Base-by-base conservation (phyloP, 2,888 invertebrate genomes). In the Drosophila eohydei region DNA sequence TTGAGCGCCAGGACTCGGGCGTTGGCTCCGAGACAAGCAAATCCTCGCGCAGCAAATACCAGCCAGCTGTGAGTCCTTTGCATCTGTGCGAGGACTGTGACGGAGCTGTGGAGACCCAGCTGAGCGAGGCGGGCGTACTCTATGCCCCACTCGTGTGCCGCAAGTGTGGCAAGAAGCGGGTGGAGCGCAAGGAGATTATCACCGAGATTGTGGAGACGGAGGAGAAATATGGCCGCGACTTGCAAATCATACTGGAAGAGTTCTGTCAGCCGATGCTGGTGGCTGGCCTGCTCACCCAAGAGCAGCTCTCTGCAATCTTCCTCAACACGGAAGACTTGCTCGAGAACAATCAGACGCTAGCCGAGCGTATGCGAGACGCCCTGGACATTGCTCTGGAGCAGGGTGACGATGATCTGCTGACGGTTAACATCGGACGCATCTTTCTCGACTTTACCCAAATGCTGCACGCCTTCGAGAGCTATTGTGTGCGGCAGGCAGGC, bases 171-270 rank as follows among this genome's bases (percentile, higher is more conserved):
- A 97, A 97, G 91, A 96, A 97, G 90, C 94, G 98, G 63, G 95
- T 96, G 9, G 98, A 98, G 92, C 95, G 98, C 62, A 97, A 98
- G 91, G 98, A 98, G 94, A 98, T 98, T 40, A 96, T 98, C 58
- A 96, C 96, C 4, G 98, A 98, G 94, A 97, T 98, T 72, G 97
- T 98, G 5, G 98, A 98, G 93, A 98, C 98, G 2, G 98, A 98
- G 93, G 96, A 98, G 91, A 98, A 98, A 91, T 98, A 98, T 91
- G 98, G 98, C 26, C 94, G 98, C 60, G 98, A 98, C 93, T 94
- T 98, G 84, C 96, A 97, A 91, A 98, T 98, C 65, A 96, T 98
- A 83, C 94, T 97, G 83, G 98, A 98, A 92, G 98, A 98, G 92
- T 97, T 98, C 92, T 97, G 97, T 92, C 96, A 96, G 89, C 98